Percentiles rank a stretch among this genome's conserved stretches.
These are phyloP conservation scores for Reticulitermes lucifugus DNA, from an alignment of 2,888 invertebrate genomes.

Conservation along the genomic window DNA sequence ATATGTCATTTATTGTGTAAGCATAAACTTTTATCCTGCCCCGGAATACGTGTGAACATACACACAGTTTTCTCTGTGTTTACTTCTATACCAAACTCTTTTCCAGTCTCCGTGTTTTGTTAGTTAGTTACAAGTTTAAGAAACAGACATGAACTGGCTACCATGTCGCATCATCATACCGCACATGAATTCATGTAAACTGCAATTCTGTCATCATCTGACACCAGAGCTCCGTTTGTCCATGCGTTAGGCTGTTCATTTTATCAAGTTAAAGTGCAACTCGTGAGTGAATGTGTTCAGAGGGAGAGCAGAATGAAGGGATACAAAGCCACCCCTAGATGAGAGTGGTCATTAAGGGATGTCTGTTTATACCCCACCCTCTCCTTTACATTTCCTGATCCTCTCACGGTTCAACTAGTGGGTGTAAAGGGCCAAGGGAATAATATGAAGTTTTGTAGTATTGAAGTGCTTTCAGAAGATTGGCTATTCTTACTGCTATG, in stretches of 20 bases:
- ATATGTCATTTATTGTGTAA: too few relatives aligned
- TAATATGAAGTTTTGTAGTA: background rate
- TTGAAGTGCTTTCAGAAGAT: background rate
- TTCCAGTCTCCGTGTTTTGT: too few relatives aligned
- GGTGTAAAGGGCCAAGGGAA: background rate
- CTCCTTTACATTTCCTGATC: conserved; percentile 20
- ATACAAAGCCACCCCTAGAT: conserved; percentile 21
- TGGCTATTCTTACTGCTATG: too few relatives aligned
- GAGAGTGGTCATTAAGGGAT: conserved; percentile 45
- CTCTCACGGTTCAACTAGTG: conserved; percentile 7
- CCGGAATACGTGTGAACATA: too few relatives aligned
- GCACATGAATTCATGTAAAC: background rate
- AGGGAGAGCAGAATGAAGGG: conserved; percentile 19
- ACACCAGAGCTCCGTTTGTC: background rate
- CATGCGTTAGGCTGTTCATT: conserved; percentile 29
- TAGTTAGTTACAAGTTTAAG: too few relatives aligned
- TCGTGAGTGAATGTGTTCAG: conserved; percentile 8
- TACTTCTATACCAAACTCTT: too few relatives aligned
- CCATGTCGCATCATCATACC: too few relatives aligned
- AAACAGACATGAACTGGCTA: too few relatives aligned
- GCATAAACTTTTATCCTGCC: too few relatives aligned
- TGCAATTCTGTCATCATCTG: background rate
- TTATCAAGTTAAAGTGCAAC: conserved; percentile 27
- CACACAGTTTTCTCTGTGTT: too few relatives aligned
- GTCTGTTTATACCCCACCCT: conserved; percentile 37